Percentiles rank a stretch among this genome's conserved stretches.
phyloP scores from a whole-genome alignment of 2,113 vertebrate species.

The Aptenodytes forsteri region DNA sequence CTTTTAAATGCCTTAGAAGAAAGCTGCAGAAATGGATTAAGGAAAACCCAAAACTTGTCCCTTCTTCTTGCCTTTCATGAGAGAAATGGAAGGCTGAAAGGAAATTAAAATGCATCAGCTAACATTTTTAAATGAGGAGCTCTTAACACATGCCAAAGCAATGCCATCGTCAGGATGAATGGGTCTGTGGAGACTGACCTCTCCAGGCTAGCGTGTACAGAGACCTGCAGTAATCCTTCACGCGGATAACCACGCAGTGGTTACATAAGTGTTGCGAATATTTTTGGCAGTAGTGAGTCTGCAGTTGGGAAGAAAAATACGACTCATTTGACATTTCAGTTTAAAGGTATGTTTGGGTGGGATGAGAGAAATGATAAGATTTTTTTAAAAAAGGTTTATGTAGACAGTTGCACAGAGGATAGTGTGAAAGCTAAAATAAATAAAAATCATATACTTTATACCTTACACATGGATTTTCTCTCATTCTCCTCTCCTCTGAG shows the following conservation, averaged over 20 bases:
- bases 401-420: not conserved
- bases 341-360: not conserved
- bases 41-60: not conserved
- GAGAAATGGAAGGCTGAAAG: not conserved
- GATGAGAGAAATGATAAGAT: not conserved
- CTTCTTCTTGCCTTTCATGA: not conserved
- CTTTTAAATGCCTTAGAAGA: not conserved
- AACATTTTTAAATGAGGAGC: not conserved
- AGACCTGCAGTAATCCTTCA: slow-evolving; percentile 1
- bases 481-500: not conserved
- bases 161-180: not conserved
- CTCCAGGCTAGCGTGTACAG: not conserved
- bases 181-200: not conserved
- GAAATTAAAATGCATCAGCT: not conserved
- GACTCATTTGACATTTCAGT: not conserved
- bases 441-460: not conserved
- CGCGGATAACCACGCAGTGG: not conserved
- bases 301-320: not conserved
- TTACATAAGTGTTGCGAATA: not conserved
- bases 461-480: not conserved
- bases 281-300: not conserved
- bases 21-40: not conserved
- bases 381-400: not conserved
- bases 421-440: not conserved
- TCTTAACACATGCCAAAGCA: not conserved